phyloP scores from a whole-genome alignment of 2,113 vertebrate genomes.

The Felis chaus region DNA sequence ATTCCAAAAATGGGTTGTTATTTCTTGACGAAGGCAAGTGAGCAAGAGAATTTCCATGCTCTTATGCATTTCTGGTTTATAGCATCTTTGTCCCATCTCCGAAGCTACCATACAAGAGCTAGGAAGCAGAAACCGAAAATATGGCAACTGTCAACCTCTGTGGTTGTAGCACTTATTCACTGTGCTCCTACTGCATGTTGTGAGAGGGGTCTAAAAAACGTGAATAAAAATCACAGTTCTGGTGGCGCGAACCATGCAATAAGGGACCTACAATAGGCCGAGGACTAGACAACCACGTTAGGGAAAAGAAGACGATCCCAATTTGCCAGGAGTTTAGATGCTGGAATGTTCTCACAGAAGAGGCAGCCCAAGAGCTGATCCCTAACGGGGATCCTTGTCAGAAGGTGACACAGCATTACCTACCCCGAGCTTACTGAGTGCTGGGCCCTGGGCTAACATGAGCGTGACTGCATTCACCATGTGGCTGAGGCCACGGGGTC shows the following conservation, averaged over 20 bases:
- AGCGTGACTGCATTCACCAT: accelerated
- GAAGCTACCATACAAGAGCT: not conserved
- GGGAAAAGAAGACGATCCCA: not conserved
- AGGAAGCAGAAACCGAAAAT: not conserved
- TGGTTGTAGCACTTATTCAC: not conserved
- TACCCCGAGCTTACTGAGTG: not conserved
- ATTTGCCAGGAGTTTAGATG: not conserved
- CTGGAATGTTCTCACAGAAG: not conserved
- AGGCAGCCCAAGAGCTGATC: not conserved
- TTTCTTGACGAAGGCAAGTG: not conserved
- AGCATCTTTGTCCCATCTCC: not conserved
- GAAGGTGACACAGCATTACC: not conserved
- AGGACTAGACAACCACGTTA: not conserved
- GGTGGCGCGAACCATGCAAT: not conserved
- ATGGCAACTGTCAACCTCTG: not conserved
- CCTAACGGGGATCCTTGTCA: not conserved
- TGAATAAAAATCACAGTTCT: not conserved
- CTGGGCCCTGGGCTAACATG: not conserved
- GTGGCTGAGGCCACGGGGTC: not conserved
- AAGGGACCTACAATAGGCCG: not conserved
- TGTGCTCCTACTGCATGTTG: not conserved
- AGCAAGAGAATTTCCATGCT: not conserved
- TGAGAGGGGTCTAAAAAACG: not conserved
- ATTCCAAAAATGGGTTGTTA: not conserved
- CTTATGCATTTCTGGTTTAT: not conserved